These are phyloP conservation scores for Ormyrus nitidulus DNA, from an alignment of 2,888 invertebrate species.

Conservation along the genomic window DNA sequence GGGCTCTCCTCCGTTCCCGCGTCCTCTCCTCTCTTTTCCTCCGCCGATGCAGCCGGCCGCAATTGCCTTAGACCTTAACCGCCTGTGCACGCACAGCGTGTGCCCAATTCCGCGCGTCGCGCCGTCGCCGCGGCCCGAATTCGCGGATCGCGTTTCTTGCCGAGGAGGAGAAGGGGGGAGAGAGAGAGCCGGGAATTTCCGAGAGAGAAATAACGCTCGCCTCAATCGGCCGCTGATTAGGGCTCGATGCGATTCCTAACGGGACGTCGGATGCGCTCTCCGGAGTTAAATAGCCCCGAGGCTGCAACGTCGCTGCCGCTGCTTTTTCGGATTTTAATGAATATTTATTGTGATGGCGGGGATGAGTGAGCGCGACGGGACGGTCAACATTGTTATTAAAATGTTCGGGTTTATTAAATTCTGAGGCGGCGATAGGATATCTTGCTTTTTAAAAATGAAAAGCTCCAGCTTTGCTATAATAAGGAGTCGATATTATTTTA, in stretches of 20 bases:
- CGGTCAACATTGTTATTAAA: no score
- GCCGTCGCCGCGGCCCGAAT: constrained; percentile 38
- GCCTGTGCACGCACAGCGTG: constrained; percentile 65
- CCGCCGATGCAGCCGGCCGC: constrained; percentile 62
- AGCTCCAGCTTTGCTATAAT: no score
- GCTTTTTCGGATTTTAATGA: background rate
- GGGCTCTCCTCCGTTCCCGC: constrained; percentile 47
- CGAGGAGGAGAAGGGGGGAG: background rate
- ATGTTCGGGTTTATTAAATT: no score
- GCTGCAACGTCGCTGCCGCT: background rate
- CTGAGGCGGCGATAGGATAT: no score
- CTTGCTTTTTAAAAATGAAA: no score
- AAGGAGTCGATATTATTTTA: no score
- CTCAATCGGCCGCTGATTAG: constrained; percentile 50
- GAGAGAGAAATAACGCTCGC: constrained; percentile 32
- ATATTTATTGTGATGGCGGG: no score
- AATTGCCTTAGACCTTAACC: constrained; percentile 71
- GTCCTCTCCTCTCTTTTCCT: background rate
- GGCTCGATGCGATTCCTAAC: constrained; percentile 40
- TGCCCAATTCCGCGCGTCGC: constrained; percentile 67
- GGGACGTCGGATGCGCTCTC: constrained; percentile 24
- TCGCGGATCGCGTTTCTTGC: constrained; percentile 53
- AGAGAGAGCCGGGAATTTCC: constrained; percentile 30
- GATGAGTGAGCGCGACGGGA: no score
- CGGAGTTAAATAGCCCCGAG: constrained; percentile 36